Percentiles rank a stretch among this genome's conserved stretches.
phyloP scores from a whole-genome alignment of 2,797 vertebrate species.

The Melanogrammus aeglefinus region DNA sequence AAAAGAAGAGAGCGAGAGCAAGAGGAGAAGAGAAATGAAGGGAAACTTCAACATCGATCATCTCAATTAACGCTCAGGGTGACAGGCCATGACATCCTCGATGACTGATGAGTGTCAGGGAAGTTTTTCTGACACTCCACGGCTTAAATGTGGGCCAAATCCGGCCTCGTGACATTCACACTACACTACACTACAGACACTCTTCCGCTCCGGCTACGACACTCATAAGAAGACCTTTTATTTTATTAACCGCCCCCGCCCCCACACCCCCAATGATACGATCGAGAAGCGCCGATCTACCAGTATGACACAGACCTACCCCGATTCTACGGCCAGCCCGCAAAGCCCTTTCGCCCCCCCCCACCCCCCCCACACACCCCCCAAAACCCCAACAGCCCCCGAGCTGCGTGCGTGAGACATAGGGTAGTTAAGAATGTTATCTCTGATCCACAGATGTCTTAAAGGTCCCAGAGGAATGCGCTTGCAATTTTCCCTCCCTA shows the following conservation, averaged over 20 bases:
- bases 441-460: slow-evolving; percentile 79
- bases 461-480: slow-evolving; percentile 73
- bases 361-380: slow-evolving; percentile 10
- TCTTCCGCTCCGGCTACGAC: slow-evolving; percentile 9
- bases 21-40: not conserved
- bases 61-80: slow-evolving; percentile 47
- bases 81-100: slow-evolving; percentile 46
- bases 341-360: slow-evolving; percentile 31
- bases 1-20: too few species aligned
- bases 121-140: slow-evolving; percentile 29
- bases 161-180: slow-evolving; percentile 38
- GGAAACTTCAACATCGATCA: slow-evolving; percentile 56
- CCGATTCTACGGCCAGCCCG: slow-evolving; percentile 25
- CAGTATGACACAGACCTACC: too few species aligned
- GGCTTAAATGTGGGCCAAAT: slow-evolving; percentile 21
- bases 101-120: slow-evolving; percentile 46
- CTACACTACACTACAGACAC: slow-evolving; percentile 37
- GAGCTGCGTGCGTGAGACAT: slow-evolving; percentile 54
- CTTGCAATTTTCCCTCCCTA: slow-evolving; percentile 72
- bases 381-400: slow-evolving; percentile 8
- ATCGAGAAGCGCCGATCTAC: too few species aligned
- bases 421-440: slow-evolving; percentile 78
- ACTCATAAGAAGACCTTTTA: slow-evolving; percentile 36
- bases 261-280: too few species aligned
- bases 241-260: not conserved